Evolutionary conservation across 1,140 invertebrate genomes (phyloP).

Genomic region (Stegodyphus mimosarum): DNA sequence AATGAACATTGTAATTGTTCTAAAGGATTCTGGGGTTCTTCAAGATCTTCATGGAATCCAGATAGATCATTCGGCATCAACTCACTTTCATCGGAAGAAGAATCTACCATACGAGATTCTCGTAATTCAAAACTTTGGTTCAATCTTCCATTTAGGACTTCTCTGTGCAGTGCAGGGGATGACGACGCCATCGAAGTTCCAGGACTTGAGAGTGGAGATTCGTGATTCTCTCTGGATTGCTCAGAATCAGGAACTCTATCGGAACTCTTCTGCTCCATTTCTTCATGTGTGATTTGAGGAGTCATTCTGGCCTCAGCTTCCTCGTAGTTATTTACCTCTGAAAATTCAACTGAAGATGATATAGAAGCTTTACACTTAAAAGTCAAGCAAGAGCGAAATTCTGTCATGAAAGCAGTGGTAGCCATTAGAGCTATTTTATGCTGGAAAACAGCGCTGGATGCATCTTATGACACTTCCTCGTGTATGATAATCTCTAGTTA

Average conservation of each 20-base stretch:
- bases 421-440: conserved; percentile 2
- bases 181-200: conserved; percentile 4
- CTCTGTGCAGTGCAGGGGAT: not conserved
- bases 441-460: too few species aligned
- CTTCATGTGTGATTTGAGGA: not conserved
- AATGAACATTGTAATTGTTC: conserved; percentile 16
- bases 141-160: not conserved
- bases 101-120: not conserved
- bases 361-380: conserved; percentile 9
- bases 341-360: not conserved
- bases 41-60: conserved; percentile 1
- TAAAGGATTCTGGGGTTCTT: not conserved
- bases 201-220: not conserved
- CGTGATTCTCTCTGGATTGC: not conserved
- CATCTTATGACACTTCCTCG: too few species aligned
- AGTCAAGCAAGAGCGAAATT: conserved; percentile 21
- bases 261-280: not conserved
- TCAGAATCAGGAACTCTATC: not conserved
- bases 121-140: not conserved
- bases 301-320: not conserved
- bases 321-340: not conserved
- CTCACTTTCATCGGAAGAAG: conserved; percentile 21
- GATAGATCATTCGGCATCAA: conserved; percentile 1
- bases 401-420: conserved; percentile 14
- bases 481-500: too few species aligned